Evolutionary conservation across 2,113 vertebrate genomes (phyloP), one percentile per base, ranked within the genome.

Genomic region (Malaclemys terrapin): DNA sequence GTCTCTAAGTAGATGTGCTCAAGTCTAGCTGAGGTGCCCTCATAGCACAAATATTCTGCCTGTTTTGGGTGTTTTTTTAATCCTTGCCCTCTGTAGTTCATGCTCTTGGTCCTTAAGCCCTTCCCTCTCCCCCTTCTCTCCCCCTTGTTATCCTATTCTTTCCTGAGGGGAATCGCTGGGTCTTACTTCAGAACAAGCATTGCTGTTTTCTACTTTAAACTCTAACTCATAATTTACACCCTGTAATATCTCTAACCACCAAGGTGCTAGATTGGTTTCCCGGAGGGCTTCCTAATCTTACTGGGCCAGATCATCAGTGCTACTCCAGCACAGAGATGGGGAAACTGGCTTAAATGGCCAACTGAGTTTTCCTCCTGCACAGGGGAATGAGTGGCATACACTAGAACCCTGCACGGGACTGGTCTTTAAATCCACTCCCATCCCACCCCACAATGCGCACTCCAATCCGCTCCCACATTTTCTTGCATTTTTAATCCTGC

Each of bases 1-100:
- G 75, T 75, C 79, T 85, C 75, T 50, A 3, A 45, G 45, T 84
- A 91, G 84, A 19, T 47, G n/a, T 81, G 93, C 81, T 35, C 12
- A 24, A 94, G 52, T 87, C 13, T 59, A 91, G 62, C 49, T 82
- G 91, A 92, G 80, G 52, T 89, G 85, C 84, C 42, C 87, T 53
- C 52, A 80, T 42, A 53, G 62, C 54, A 95, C 88, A 75, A 38
- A 38, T 38, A 22, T 22, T 72, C 65, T 38, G n/a, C 19, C 8
- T 69, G 35, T 69, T 5, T 8, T 19, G 17, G 19, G 5, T 94
- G 38, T 42, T 2, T 8, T 88, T 17, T 3, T 19, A 93, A 81
- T n/a, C 22, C n/a, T 49, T 72, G 25, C 22, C 19, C 24, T 22
- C 10, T 79, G 16, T 53, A 89, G 20, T 81, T 52, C 56, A 91